Conservation (phyloP, 2,888 invertebrate genomes). For the Archips crataeganus region DNA sequence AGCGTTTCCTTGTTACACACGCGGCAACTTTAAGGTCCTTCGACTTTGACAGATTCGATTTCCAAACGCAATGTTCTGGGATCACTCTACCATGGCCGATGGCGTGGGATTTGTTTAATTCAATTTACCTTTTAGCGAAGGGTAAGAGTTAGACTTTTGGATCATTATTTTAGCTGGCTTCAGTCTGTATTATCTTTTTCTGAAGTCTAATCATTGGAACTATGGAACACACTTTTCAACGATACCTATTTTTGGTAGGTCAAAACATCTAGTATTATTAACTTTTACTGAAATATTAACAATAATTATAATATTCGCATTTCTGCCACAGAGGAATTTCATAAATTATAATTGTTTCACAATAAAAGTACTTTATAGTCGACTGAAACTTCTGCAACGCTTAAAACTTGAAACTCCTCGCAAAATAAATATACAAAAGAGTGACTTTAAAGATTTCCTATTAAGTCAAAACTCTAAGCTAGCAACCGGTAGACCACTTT, state of each 20-base stretch:
- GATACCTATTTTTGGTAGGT: no score
- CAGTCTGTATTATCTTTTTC: neutral
- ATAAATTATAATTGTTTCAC: neutral
- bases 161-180: neutral
- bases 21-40: constrained; percentile 53
- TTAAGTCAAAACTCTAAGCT: constrained; percentile 19
- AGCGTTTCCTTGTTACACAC: constrained; percentile 68
- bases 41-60: constrained; percentile 70
- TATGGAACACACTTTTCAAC: neutral
- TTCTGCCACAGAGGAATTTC: neutral
- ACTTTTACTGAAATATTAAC: no score
- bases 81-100: constrained; percentile 27
- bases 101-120: constrained; percentile 4
- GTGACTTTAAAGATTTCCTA: constrained; percentile 21
- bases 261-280: no score
- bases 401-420: neutral
- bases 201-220: neutral
- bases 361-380: neutral
- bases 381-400: constrained; percentile 8
- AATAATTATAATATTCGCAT: no score
- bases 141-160: neutral
- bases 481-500: constrained; percentile 39
- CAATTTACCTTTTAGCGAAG: neutral
- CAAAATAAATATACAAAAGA: constrained; percentile 10
- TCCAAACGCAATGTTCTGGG: constrained; percentile 58